phyloP scores from a whole-genome alignment of 1,140 invertebrate species.

The Bombus impatiens region DNA sequence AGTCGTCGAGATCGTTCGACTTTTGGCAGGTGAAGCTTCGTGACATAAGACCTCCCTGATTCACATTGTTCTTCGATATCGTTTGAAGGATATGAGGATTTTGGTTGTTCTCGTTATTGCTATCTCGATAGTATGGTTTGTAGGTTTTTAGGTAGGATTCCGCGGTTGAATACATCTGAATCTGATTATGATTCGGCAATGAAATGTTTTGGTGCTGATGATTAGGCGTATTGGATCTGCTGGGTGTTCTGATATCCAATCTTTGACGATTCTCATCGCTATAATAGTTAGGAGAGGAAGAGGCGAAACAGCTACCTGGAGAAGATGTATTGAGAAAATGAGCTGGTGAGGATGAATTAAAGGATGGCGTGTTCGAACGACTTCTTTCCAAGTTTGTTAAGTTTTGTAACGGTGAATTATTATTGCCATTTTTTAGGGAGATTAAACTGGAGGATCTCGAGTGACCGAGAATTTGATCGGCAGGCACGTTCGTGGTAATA shows the following conservation, averaged over 20 bases:
- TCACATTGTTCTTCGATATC: slow-evolving; percentile 43
- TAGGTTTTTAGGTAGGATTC: slow-evolving; percentile 73
- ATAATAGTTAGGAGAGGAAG: slow-evolving; percentile 31
- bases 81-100: slow-evolving; percentile 13
- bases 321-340: slow-evolving; percentile 61
- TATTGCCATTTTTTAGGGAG: slow-evolving; percentile 62
- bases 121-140: slow-evolving; percentile 69
- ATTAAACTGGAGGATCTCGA: slow-evolving; percentile 77
- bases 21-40: slow-evolving; percentile 75
- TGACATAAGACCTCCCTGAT: slow-evolving; percentile 72
- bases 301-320: slow-evolving; percentile 24
- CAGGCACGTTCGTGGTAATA: slow-evolving; percentile 90
- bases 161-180: slow-evolving; percentile 69
- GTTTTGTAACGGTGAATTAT: slow-evolving; percentile 72
- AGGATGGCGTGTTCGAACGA: slow-evolving; percentile 69
- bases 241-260: slow-evolving; percentile 40
- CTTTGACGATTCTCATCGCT: slow-evolving; percentile 61
- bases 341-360: slow-evolving; percentile 20
- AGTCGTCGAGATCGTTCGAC: slow-evolving; percentile 70
- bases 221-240: slow-evolving; percentile 67
- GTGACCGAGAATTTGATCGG: slow-evolving; percentile 88
- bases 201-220: slow-evolving; percentile 57
- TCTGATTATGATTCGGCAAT: slow-evolving; percentile 72
- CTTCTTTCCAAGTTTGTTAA: slow-evolving; percentile 75
- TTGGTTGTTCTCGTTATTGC: slow-evolving; percentile 69